Evolutionary conservation across 2,113 vertebrate genomes (phyloP).

Genomic region (Trochalopteron elliotii): DNA sequence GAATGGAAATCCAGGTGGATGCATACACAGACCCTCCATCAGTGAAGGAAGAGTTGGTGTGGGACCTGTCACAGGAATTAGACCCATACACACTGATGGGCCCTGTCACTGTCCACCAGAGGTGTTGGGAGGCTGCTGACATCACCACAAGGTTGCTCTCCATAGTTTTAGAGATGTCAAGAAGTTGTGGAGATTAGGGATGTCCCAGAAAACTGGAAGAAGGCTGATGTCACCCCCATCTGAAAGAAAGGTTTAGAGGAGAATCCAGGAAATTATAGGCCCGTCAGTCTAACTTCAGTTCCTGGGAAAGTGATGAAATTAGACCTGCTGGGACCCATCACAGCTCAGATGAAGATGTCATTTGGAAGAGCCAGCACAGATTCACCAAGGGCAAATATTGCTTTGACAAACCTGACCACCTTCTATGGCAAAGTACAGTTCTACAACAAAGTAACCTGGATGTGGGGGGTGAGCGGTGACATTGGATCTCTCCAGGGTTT

Average conservation of each 20-base stretch:
- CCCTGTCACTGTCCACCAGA: neutral
- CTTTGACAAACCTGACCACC: neutral
- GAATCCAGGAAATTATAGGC: neutral
- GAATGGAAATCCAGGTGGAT: neutral
- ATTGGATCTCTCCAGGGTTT: neutral
- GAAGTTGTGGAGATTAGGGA: neutral
- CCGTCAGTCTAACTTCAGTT: neutral
- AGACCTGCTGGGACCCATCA: neutral
- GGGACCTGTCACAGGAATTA: neutral
- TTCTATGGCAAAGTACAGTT: neutral
- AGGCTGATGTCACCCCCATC: neutral
- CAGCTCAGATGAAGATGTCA: neutral
- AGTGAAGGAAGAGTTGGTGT: neutral
- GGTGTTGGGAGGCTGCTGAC: neutral
- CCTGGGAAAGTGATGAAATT: neutral
- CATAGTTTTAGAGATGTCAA: neutral
- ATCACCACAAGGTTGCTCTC: neutral
- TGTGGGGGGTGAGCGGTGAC: rapidly evolving
- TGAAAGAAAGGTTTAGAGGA: neutral
- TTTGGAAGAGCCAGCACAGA: neutral
- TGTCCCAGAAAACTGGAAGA: neutral
- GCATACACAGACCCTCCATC: neutral
- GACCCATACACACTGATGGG: neutral
- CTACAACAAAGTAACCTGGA: neutral
- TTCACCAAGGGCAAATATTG: neutral